These are phyloP conservation scores for Prostheceraeus crozeri DNA, from an alignment of 2,888 invertebrate genomes.

Conservation along the genomic window DNA sequence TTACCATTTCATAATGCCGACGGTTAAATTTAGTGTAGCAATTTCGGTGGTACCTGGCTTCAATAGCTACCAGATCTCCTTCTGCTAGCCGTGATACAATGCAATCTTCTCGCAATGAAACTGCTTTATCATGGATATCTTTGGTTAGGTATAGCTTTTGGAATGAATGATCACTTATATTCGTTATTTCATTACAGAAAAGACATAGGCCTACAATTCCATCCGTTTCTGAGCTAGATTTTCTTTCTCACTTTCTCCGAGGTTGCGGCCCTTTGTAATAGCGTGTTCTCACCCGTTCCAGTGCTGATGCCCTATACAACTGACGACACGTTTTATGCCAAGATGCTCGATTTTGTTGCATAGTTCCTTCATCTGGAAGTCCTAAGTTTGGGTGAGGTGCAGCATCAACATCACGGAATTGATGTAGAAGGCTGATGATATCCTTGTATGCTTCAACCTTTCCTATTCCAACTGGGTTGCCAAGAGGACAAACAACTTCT, in stretches of 20 bases:
- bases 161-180: conserved; percentile 35
- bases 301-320: conserved; percentile 35
- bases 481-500: too few relatives aligned
- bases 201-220: too few relatives aligned
- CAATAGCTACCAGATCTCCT: conserved; percentile 37
- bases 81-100: conserved; percentile 37
- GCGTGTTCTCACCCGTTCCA: conserved; percentile 34
- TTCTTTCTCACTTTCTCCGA: conserved; percentile 15
- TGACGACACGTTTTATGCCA: conserved; percentile 33
- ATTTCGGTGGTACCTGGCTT: conserved; percentile 37
- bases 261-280: conserved; percentile 27
- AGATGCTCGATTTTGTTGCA: conserved; percentile 34
- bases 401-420: too few relatives aligned
- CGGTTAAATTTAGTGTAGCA: conserved; percentile 38
- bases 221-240: conserved; percentile 29
- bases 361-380: too few relatives aligned
- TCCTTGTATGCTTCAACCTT: too few relatives aligned
- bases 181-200: conserved; percentile 30
- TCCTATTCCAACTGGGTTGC: too few relatives aligned
- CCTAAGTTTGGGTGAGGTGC: too few relatives aligned
- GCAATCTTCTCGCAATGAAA: conserved; percentile 35
- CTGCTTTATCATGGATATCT: conserved; percentile 35
- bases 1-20: conserved; percentile 30
- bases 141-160: conserved; percentile 34
- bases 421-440: too few relatives aligned